Evolutionary conservation across 2,113 vertebrate genomes (phyloP), one percentile per base, ranked within the genome.

Genomic region (Carassius auratus): DNA sequence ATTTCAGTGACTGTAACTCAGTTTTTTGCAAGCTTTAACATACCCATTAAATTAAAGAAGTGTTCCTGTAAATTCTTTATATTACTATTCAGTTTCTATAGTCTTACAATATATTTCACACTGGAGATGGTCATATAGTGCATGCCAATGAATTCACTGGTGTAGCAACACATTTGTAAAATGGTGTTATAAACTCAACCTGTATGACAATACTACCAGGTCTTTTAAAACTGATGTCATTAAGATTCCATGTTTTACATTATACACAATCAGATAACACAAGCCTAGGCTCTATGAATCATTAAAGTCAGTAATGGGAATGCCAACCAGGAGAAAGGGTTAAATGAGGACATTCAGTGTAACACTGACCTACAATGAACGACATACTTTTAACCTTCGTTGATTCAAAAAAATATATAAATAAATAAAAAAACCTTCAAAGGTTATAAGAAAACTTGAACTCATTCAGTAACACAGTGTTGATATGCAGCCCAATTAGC

Each of bases 281-380:
- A 38, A 0, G 3, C 15, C 3, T 36, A 19, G 45, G 3, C 45
- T 48, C 9, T 48, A 52, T 17, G 15, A 68, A 45, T 45, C 0
- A 15, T 13, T 68, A 30, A 38, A 21, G 15, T 10, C 36, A 42
- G 42, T 48, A 15, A 26, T 26, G 38, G 13, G 3, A 50, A 8
- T 1, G 12, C 0, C 42, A 2, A 42, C 19, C 3, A 45, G 57
- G 77, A 13, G 52, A n/a, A 15, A 2, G 42, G 26, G 38, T 68
- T 21, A 80, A 13, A 69, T 73, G 6, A 74, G 33, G 52, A 30
- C 77, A 30, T 8, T 19, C 30, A 8, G 4, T 50, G 38, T 85
- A 68, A 87, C 82, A 87, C 86, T 89, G 76, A 86, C 85, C 85
- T 8, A 61, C 59, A 86, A 21, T 76, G 85, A 1, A 7, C n/a